Evolutionary conservation across 2,113 vertebrate species (phyloP).

Genomic region (Muscicapa adusta): DNA sequence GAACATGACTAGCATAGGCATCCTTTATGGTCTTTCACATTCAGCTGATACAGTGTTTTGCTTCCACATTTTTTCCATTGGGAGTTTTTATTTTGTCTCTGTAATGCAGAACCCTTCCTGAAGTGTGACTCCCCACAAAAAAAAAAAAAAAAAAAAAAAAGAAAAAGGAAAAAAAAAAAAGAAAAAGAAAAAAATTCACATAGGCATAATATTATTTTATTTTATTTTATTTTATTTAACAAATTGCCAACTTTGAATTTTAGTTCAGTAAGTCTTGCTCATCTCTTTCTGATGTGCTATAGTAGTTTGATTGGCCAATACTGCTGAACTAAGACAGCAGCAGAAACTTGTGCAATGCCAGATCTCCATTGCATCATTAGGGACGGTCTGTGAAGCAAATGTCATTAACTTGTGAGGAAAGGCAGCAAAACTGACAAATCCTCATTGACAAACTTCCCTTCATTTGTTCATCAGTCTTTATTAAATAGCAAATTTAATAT

Average conservation of each 20-base stretch:
- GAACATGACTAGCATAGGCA: not conserved
- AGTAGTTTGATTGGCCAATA: conserved; percentile 8
- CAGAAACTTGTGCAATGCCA: not conserved
- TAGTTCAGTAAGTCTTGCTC: not conserved
- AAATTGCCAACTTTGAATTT: conserved; percentile 14
- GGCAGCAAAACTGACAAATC: conserved; percentile 54
- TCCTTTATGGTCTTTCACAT: not conserved
- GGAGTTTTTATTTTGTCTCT: not conserved
- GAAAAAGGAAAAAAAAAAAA: no score
- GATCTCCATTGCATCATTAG: conserved; percentile 47
- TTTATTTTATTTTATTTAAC: conserved; percentile 26
- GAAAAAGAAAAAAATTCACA: not conserved
- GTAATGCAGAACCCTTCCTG: not conserved
- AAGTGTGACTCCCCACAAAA: not conserved
- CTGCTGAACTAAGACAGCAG: conserved; percentile 32
- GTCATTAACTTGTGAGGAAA: conserved; percentile 57
- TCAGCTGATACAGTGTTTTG: not conserved
- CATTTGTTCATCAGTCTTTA: conserved; percentile 55
- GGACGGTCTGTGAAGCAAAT: conserved; percentile 47
- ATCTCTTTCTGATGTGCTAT: conserved; percentile 17
- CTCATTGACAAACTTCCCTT: conserved; percentile 50
- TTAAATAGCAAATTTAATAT: conserved; percentile 62
- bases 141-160: not conserved
- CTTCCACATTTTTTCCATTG: not conserved
- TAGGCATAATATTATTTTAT: not conserved